Evolutionary conservation across 2,113 vertebrate genomes (phyloP).

Genomic region (Cyrtonyx montezumae): DNA sequence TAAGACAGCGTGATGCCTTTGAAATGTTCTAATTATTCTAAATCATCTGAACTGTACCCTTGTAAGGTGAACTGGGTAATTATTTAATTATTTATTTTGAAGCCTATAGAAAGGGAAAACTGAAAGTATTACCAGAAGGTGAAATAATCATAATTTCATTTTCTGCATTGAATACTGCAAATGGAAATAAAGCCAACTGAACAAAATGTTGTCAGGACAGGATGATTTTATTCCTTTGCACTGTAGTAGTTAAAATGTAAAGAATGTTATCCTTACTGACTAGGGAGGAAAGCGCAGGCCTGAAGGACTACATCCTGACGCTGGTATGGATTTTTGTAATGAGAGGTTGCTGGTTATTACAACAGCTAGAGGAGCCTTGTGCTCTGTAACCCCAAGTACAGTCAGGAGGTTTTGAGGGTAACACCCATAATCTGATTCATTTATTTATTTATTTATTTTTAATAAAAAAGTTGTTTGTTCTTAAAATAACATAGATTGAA

Average conservation of each 20-base stretch:
- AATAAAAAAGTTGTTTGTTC: not conserved
- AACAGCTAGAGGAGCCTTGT: not conserved
- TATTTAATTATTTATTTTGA: not conserved
- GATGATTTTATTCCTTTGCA: not conserved
- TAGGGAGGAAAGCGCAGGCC: not conserved
- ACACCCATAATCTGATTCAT: not conserved
- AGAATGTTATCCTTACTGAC: not conserved
- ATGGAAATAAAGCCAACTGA: not conserved
- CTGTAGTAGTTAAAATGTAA: not conserved
- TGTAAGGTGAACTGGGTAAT: not conserved
- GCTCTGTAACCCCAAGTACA: not conserved
- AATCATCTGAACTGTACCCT: not conserved
- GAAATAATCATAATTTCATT: not conserved
- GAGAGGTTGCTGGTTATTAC: not conserved
- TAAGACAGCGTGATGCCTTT: constrained; percentile 1
- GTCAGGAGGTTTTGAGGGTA: not conserved
- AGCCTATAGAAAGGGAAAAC: not conserved
- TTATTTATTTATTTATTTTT: not conserved
- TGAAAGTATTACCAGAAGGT: not conserved
- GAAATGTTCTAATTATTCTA: constrained; percentile 12
- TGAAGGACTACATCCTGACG: not conserved
- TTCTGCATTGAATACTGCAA: not conserved
- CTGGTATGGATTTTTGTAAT: not conserved
- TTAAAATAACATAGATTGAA: not conserved
- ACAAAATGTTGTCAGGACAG: not conserved